phyloP scores from a whole-genome alignment of 2,888 invertebrate species.

The Sinopyrophorus schimmeli region DNA sequence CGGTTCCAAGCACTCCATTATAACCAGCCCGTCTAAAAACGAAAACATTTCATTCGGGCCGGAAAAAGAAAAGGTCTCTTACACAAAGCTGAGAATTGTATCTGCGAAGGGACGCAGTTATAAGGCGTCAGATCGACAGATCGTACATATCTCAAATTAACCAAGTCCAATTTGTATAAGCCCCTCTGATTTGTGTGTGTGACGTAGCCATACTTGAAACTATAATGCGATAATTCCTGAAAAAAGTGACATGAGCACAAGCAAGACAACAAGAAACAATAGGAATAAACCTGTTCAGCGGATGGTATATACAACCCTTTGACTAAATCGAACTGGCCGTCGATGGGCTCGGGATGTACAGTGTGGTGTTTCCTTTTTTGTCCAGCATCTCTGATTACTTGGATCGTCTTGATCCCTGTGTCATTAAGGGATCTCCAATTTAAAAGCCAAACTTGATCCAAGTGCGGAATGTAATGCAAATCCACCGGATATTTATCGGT shows the following conservation, averaged over 20 bases:
- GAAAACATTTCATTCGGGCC: too few relatives aligned
- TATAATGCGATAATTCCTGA: conserved; percentile 59
- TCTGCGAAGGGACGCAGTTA: conserved; percentile 71
- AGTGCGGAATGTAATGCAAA: conserved; percentile 68
- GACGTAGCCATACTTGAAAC: conserved; percentile 73
- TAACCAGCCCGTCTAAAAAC: conserved; percentile 70
- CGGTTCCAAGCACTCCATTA: conserved; percentile 71
- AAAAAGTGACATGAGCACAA: conserved; percentile 27
- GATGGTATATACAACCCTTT: conserved; percentile 66
- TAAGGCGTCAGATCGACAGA: conserved; percentile 72
- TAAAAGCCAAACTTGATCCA: conserved; percentile 76
- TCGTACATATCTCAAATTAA: conserved; percentile 70
- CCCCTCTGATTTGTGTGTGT: conserved; percentile 73
- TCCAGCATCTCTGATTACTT: conserved; percentile 73
- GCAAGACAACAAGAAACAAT: background rate
- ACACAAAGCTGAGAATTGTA: conserved; percentile 74
- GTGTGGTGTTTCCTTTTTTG: conserved; percentile 73
- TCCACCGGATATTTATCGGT: conserved; percentile 75
- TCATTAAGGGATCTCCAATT: conserved; percentile 67
- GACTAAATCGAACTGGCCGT: conserved; percentile 75
- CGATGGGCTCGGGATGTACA: conserved; percentile 73
- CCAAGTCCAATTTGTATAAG: conserved; percentile 72
- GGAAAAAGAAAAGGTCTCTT: conserved; percentile 52
- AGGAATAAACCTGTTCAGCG: conserved; percentile 55
- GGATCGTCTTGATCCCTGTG: conserved; percentile 67